Evolutionary conservation across 2,888 invertebrate genomes (phyloP).

Genomic region (Agrenia bidenticulata): DNA sequence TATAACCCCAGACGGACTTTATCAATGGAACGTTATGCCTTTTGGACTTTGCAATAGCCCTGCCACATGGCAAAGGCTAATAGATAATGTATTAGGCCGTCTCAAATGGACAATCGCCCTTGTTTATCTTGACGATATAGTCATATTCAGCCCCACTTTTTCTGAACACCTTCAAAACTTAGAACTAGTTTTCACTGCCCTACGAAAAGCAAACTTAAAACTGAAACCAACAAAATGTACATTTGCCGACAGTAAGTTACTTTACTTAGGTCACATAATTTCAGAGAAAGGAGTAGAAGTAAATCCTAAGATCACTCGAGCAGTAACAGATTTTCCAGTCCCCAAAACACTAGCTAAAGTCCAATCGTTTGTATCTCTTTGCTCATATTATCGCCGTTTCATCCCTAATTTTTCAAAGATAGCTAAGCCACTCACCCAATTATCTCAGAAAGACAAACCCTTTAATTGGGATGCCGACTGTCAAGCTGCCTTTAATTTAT

Average conservation of each 20-base stretch:
- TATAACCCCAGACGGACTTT: not conserved
- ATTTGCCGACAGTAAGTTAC: constrained; percentile 42
- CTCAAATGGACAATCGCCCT: constrained; percentile 16
- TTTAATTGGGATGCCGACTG: not conserved
- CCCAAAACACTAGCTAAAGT: constrained; percentile 5
- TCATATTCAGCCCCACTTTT: constrained; percentile 3
- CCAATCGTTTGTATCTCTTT: constrained; percentile 9
- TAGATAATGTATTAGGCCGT: constrained; percentile 18
- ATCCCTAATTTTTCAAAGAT: constrained; percentile 13
- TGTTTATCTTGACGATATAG: constrained; percentile 23
- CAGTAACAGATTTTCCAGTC: constrained; percentile 5
- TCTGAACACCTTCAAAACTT: constrained; percentile 8
- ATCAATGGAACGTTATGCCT: constrained; percentile 18
- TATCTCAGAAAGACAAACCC: not conserved
- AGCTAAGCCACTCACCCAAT: constrained; percentile 4
- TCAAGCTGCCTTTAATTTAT: not conserved
- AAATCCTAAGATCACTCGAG: constrained; percentile 12
- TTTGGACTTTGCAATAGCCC: constrained; percentile 16
- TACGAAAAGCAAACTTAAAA: constrained; percentile 17
- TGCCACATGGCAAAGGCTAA: constrained; percentile 3
- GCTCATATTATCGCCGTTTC: constrained; percentile 42
- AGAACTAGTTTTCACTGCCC: not conserved
- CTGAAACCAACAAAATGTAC: constrained; percentile 41
- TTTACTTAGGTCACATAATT: constrained; percentile 19
- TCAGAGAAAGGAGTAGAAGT: not conserved